These are phyloP conservation scores for Eristalis tenax DNA, from an alignment of 2,888 invertebrate genomes.

Conservation along the genomic window DNA sequence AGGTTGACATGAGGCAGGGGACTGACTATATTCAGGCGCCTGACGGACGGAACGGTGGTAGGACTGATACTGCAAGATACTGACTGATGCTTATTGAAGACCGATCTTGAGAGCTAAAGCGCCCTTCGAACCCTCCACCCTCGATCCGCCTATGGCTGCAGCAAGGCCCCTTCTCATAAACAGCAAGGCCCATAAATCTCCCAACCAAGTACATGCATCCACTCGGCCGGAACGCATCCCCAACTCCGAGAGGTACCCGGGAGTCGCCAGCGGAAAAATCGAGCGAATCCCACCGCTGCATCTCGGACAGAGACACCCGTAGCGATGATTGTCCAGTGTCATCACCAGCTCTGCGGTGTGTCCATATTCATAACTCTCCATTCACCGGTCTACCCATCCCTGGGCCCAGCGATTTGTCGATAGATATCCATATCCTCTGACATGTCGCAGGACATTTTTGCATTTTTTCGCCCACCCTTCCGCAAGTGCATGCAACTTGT, in stretches of 20 bases:
- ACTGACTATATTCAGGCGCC: not conserved
- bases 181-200: slow-evolving; percentile 51
- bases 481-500: slow-evolving; percentile 62
- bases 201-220: slow-evolving; percentile 39
- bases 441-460: slow-evolving; percentile 48
- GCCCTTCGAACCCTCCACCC: not conserved
- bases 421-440: slow-evolving; percentile 69
- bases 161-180: not conserved
- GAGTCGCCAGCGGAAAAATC: not conserved
- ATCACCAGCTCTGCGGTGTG: slow-evolving; percentile 45
- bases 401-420: slow-evolving; percentile 56
- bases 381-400: slow-evolving; percentile 10
- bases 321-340: slow-evolving; percentile 52
- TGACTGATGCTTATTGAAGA: not conserved
- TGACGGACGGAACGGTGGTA: not conserved
- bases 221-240: slow-evolving; percentile 7
- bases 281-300: slow-evolving; percentile 55
- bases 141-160: slow-evolving; percentile 1
- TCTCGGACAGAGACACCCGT: slow-evolving; percentile 14
- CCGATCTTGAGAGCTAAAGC: not conserved
- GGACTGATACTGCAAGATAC: too few relatives aligned
- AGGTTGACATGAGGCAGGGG: not conserved
- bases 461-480: slow-evolving; percentile 40
- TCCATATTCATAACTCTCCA: slow-evolving; percentile 60
- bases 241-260: slow-evolving; percentile 26